Evolutionary conservation across 2,888 invertebrate species (phyloP), one percentile per base, ranked within the genome.

Genomic region (Diloba caeruleocephala): DNA sequence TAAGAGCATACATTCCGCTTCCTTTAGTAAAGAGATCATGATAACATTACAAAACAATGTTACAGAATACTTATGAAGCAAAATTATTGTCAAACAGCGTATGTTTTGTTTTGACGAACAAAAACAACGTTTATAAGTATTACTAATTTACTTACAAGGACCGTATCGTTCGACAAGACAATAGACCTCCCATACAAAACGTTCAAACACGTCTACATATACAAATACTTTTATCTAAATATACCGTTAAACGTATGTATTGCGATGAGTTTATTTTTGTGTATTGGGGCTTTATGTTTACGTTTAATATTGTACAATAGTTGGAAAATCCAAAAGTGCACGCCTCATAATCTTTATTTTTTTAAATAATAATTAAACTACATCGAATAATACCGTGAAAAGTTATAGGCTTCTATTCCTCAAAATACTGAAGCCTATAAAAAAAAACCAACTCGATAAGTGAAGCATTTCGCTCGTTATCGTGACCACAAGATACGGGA

Each of bases 161-260:
- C 43, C 41, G 29, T 52, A 41, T 49, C 32, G 49, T 29, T 59
- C 45, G 45, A 46, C 15, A 39, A 53, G 41, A 23, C 28, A 52
- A 21, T 39, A 46, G 36, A 31, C 25, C 42, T 54, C 52, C 23
- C 10, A 32, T 52, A 68, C 46, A 59, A 67, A 68, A 66, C 48
- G n/a, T 33, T 44, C 63, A 61, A 63, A 67, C 69, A 55, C 55
- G 64, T 69, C 33, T 12, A 51, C 15, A 56, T 69, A 69, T 49
- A 69, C 69, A 68, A 69, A 68, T 68, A 36, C 32, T 44, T 53
- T 8, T 49, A 23, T 23, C 41, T 54, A 68, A 9, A 28, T 32
- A 48, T 34, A 45, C 25, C 32, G 32, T 15, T n/a, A 48, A 9
- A 45, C 28, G 33, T 46, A 33, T 13, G n/a, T 12, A 21, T 26